Evolutionary conservation across 1,140 invertebrate genomes (phyloP), one percentile per base, ranked within the genome.

Genomic region (Aporrectodea caliginosa): DNA sequence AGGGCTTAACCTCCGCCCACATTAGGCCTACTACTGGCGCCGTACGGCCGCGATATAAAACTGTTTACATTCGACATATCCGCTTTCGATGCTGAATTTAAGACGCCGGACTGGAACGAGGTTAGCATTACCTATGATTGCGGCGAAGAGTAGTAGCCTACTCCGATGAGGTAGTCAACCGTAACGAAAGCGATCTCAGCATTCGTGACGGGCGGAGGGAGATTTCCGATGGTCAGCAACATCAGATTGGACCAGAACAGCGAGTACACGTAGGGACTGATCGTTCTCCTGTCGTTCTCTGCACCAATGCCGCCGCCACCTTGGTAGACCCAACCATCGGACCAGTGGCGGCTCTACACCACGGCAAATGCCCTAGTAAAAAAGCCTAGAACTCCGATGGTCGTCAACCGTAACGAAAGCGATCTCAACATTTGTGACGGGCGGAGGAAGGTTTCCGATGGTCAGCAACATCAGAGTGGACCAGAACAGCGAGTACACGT

Each of bases 281-380:
- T 12, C 32, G 70, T 30, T 34, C 32, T 16, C 70, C 72, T 30
- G 73, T 79, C 2, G 29, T 35, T 2, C 70, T 70, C 30, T 74
- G 73, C 71, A 79, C 32, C 35, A 71, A 29, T 35, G 73, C 72
- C 58, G 30, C 70, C 81, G 86, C 86, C 43, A 22, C 43, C 43
- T n/a, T n/a, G n/a, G n/a, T n/a, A n/a, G n/a, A n/a, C n/a, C n/a
- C n/a, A n/a, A n/a, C n/a, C n/a, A n/a, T n/a, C n/a, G n/a, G n/a
- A n/a, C n/a, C n/a, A n/a, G n/a, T n/a, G n/a, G n/a, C n/a, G n/a
- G n/a, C n/a, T n/a, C n/a, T n/a, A n/a, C n/a, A n/a, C n/a, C n/a
- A n/a, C n/a, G n/a, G n/a, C n/a, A n/a, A n/a, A n/a, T n/a, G n/a
- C n/a, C n/a, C n/a, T n/a, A n/a, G n/a, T n/a, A n/a, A n/a, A n/a